Evolutionary conservation across 2,888 invertebrate genomes (phyloP).

Genomic region (Cataglyphis altisquamis): DNA sequence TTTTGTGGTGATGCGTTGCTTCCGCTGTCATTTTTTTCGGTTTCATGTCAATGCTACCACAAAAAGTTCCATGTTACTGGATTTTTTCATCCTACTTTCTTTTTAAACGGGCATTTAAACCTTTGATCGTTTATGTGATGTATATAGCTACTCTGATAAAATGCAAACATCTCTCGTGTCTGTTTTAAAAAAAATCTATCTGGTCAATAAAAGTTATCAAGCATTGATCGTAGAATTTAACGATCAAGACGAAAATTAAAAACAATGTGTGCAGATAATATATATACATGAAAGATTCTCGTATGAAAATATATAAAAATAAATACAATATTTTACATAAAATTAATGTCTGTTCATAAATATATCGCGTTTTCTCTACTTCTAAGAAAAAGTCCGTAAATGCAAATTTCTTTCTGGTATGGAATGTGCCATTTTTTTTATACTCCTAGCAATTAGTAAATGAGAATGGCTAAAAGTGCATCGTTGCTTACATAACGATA

Average conservation of each 20-base stretch:
- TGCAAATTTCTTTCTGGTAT: neutral
- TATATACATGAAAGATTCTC: neutral
- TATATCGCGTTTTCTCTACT: neutral
- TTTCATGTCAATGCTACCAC: neutral
- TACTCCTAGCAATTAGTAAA: slow-evolving; percentile 27
- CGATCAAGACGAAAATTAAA: neutral
- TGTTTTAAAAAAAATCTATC: neutral
- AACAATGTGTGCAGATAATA: neutral
- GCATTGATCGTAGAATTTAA: neutral
- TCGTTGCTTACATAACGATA: slow-evolving; percentile 1
- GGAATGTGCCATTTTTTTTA: neutral
- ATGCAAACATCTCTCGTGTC: neutral
- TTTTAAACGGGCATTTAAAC: slow-evolving; percentile 14
- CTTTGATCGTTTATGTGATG: slow-evolving; percentile 6
- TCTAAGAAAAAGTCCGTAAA: neutral
- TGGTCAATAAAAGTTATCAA: neutral
- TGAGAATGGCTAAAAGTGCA: slow-evolving; percentile 17
- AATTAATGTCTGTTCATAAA: neutral
- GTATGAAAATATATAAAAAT: neutral
- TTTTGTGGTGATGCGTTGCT: slow-evolving; percentile 31
- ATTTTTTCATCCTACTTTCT: slow-evolving; percentile 33
- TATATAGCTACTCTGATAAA: neutral
- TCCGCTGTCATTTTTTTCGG: slow-evolving; percentile 21
- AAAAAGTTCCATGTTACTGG: slow-evolving; percentile 18
- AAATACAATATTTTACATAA: neutral